phyloP scores from a whole-genome alignment of 53 echinoderm and acorn worm species.

The Patiria pectinifera region DNA sequence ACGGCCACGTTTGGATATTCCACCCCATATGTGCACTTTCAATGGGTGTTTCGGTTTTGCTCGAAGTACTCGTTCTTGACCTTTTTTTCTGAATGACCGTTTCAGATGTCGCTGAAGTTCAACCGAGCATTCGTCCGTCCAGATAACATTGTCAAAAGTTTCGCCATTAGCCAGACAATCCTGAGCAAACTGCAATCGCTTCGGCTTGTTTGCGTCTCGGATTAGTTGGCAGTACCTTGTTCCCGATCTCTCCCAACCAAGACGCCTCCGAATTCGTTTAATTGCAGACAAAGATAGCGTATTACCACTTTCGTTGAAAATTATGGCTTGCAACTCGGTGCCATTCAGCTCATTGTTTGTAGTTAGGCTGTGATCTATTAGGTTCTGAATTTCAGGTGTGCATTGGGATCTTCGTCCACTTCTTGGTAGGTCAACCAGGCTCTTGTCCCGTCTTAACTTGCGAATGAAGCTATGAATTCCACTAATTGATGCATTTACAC shows the following conservation, averaged over 20 bases:
- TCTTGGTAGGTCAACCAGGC: not conserved
- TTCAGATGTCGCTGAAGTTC: constrained; percentile 33
- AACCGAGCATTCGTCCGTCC: constrained; percentile 73
- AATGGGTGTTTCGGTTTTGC: constrained; percentile 56
- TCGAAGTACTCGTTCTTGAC: constrained; percentile 21
- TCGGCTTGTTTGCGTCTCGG: constrained; percentile 51
- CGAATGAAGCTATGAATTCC: not conserved
- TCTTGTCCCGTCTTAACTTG: constrained; percentile 22
- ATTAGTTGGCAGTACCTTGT: constrained; percentile 70
- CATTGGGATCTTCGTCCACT: not conserved
- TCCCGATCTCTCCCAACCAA: constrained; percentile 63
- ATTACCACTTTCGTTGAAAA: constrained; percentile 10
- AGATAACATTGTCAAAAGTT: constrained; percentile 65
- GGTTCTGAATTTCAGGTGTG: constrained; percentile 1
- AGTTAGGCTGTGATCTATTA: constrained; percentile 43
- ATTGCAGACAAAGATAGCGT: constrained; percentile 26
- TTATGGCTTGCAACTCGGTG: constrained; percentile 25
- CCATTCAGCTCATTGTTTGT: constrained; percentile 46
- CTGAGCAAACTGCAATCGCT: constrained; percentile 57
- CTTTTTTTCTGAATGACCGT: constrained; percentile 20
- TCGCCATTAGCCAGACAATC: constrained; percentile 29
- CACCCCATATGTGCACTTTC: constrained; percentile 77
- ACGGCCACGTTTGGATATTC: constrained; percentile 61
- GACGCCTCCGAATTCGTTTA: constrained; percentile 9
- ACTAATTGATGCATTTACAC: not conserved